A percentile compares a stretch with the other conserved stretches of the same genome.
These are phyloP conservation scores for Habropoda laboriosa DNA, from an alignment of 1,140 invertebrate species.

Conservation along the genomic window DNA sequence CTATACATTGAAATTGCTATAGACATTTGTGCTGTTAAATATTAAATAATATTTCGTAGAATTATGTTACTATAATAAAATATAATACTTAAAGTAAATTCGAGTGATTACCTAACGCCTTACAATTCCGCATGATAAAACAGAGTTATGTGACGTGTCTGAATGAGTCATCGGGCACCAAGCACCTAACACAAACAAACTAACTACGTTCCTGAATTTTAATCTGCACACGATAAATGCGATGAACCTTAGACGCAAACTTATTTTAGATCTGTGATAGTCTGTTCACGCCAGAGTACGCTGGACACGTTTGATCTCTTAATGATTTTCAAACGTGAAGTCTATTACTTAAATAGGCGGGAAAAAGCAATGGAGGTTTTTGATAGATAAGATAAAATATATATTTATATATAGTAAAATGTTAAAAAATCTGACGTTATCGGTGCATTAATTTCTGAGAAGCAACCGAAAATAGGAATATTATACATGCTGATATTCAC, in stretches of 20 bases:
- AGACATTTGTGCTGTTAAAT: too few relatives aligned
- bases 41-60: background rate
- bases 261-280: background rate
- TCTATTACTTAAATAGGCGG: background rate
- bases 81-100: background rate
- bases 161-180: background rate
- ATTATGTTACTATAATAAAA: too few relatives aligned
- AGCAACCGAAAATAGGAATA: background rate
- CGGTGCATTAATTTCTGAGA: background rate
- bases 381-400: background rate
- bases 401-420: background rate
- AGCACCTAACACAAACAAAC: background rate
- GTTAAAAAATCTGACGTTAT: background rate
- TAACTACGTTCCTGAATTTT: slow-evolving; percentile 34
- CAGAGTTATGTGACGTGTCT: slow-evolving; percentile 27
- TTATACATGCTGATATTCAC: background rate
- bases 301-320: background rate
- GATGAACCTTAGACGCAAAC: background rate
- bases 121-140: slow-evolving; percentile 24
- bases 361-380: background rate
- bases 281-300: background rate
- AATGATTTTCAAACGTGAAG: too few relatives aligned
- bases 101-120: background rate
- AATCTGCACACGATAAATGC: slow-evolving; percentile 20
- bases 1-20: background rate